Evolutionary conservation across 2,797 vertebrate genomes (phyloP).

Genomic region (Gymnocypris eckloni): DNA sequence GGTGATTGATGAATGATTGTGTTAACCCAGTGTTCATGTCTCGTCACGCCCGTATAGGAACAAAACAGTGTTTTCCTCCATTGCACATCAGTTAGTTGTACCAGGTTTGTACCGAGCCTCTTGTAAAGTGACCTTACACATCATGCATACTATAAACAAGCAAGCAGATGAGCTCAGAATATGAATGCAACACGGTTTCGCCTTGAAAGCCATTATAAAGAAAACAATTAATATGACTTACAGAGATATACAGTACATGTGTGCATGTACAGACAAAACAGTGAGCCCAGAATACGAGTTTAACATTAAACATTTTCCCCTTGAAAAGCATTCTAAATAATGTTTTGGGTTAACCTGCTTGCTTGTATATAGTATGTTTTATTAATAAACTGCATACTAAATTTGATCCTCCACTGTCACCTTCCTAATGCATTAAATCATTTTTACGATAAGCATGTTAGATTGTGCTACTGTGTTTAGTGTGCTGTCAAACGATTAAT

Average conservation of each 20-base stretch:
- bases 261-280: neutral
- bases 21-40: neutral
- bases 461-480: no score
- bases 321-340: neutral
- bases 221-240: neutral
- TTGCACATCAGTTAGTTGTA: neutral
- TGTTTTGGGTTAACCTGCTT: neutral
- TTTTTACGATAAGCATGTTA: neutral
- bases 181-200: neutral
- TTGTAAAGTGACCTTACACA: neutral
- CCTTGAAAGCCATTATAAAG: neutral
- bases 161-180: neutral
- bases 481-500: no score
- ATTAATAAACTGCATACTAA: neutral
- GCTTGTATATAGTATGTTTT: neutral
- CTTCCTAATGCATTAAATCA: no score
- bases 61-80: neutral
- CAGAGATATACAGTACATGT: no score
- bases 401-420: neutral
- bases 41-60: neutral
- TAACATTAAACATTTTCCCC: neutral
- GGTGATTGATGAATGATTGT: conserved; percentile 72
- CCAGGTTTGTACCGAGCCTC: neutral
- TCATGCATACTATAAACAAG: neutral
- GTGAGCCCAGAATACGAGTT: neutral